These are phyloP conservation scores for Florisuga fusca DNA, from an alignment of 2,797 vertebrate genomes.

Conservation along the genomic window DNA sequence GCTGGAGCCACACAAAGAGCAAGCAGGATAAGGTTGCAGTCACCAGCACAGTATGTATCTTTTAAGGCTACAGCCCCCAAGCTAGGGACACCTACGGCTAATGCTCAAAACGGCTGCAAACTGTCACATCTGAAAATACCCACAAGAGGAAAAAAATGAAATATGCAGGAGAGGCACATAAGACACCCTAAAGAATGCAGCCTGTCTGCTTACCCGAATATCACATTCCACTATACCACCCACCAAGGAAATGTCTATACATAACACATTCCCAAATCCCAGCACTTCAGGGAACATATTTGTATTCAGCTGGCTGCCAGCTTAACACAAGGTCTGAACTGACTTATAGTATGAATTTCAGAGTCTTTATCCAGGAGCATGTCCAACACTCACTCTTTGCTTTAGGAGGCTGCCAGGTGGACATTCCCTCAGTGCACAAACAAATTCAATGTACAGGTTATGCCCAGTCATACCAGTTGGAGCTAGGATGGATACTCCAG, in stretches of 20 bases:
- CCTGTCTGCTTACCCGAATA: neutral
- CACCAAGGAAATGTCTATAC: neutral
- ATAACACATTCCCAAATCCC: neutral
- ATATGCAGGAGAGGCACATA: neutral
- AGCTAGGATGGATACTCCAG: neutral
- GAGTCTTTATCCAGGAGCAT: neutral
- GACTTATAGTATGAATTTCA: neutral
- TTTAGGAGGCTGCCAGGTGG: conserved; percentile 1
- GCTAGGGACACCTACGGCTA: neutral
- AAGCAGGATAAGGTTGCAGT: neutral
- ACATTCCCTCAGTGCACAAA: neutral
- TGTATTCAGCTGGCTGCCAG: neutral
- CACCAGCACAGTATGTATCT: neutral
- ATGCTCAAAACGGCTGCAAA: neutral
- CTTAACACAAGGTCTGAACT: conserved; percentile 15
- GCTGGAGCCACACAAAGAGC: neutral
- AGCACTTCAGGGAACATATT: neutral
- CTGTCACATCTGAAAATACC: neutral
- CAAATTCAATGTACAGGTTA: neutral
- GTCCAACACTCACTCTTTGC: neutral
- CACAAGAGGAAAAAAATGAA: neutral
- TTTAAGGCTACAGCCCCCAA: neutral
- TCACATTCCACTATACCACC: neutral
- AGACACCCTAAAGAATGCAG: neutral
- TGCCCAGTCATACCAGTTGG: neutral